Base-by-base conservation (phyloP, 2,113 vertebrate genomes). In the Mesitornis unicolor region DNA sequence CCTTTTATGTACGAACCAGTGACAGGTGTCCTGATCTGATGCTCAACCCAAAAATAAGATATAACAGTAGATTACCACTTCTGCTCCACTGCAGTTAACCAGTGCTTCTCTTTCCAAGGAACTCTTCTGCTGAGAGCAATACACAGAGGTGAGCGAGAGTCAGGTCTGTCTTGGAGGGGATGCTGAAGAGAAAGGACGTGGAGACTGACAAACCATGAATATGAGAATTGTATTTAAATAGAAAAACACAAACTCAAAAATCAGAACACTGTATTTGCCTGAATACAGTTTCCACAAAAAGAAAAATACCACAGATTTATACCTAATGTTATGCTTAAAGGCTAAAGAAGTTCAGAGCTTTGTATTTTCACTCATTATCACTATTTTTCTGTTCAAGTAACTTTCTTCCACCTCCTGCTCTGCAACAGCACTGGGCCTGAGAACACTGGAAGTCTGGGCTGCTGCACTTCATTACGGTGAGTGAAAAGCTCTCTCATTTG, bases 401-500 rank as follows among this genome's bases (percentile, higher is more conserved):
- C 28, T 43, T 61, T 57, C 24, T 76, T 59, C 48, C 28, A 26
- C 3, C 36, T 69, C 24, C 10, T 26, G 13, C 25, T 47, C 13
- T 28, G 18, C 13, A 31, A 33, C 36, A 38, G 54, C 48, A 5
- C 74, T 13, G 31, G 51, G 26, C 13, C 28, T 40, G 20, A 5
- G 42, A 40, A 4, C 31, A 14, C 64, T 56, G 35, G 36, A 47
- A 10, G 29, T 10, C 19, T n/a, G n/a, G n/a, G 31, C 35, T 76
- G 60, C 67, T 45, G 13, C 3, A 0, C 5, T 9, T 40, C 15
- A 5, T 25, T 6, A 6, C 3, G 24, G n/a, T 4, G 45, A 31
- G 43, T 4, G 20, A 26, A 19, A 59, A 73, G 25, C 12, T 43
- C 31, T 42, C n/a, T 53, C 54, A 36, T 20, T n/a, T 51, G 18